Conservation (phyloP, 2,113 vertebrate species). For the Pantherophis guttatus region DNA sequence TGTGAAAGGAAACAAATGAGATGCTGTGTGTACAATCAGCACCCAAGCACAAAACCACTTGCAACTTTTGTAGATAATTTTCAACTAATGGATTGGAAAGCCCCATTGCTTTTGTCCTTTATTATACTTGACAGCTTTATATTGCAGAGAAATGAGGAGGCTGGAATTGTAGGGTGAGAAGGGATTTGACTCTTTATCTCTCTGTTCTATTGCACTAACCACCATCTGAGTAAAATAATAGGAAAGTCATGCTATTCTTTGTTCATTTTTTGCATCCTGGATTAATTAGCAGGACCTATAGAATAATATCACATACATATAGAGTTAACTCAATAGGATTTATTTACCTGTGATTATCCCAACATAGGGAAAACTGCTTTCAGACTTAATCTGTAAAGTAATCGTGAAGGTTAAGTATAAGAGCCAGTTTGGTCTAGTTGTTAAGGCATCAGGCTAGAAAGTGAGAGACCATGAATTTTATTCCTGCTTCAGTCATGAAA, state of each 20-base stretch:
- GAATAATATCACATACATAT: too few species aligned
- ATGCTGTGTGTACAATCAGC: conserved; percentile 32
- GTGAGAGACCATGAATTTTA: neutral
- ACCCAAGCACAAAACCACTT: conserved; percentile 37
- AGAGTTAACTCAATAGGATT: neutral
- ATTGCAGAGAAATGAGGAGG: conserved; percentile 29
- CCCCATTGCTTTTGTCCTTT: conserved; percentile 38
- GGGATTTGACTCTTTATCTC: conserved; percentile 41
- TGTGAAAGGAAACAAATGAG: conserved; percentile 32
- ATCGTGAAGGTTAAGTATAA: neutral
- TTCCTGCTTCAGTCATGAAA: neutral
- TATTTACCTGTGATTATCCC: neutral
- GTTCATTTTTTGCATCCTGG: neutral
- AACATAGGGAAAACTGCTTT: neutral
- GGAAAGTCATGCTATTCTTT: neutral
- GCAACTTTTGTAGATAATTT: conserved; percentile 53
- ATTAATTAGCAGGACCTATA: neutral
- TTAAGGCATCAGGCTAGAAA: neutral
- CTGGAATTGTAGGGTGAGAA: conserved; percentile 7
- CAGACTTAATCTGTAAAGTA: neutral
- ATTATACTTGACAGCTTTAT: conserved; percentile 56
- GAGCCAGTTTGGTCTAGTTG: neutral
- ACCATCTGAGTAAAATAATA: conserved; percentile 35
- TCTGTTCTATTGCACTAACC: neutral
- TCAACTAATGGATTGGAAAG: conserved; percentile 49